Percentiles rank a stretch among this genome's conserved stretches.
These are phyloP conservation scores for Zoroaster sp. DNA, from an alignment of 53 echinoderm and acorn worm species.

Conservation along the genomic window DNA sequence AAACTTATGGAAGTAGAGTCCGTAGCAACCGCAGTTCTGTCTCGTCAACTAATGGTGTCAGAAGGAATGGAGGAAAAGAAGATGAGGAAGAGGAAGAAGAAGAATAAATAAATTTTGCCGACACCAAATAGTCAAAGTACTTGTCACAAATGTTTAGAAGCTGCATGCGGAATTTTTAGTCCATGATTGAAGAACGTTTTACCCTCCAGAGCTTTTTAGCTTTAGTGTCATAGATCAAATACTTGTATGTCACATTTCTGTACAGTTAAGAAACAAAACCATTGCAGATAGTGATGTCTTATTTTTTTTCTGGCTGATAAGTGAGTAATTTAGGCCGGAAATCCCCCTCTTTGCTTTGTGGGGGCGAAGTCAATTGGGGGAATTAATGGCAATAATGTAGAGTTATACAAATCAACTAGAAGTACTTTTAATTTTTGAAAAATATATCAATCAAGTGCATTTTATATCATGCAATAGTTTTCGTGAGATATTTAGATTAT, in stretches of 20 bases:
- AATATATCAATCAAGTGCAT: not conserved
- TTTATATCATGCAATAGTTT: conserved; percentile 44
- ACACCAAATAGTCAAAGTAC: not conserved
- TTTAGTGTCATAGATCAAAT: not conserved
- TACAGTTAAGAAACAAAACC: not conserved
- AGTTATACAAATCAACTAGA: not conserved
- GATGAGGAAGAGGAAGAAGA: conserved; percentile 10
- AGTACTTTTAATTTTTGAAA: conserved; percentile 4
- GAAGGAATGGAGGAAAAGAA: not conserved
- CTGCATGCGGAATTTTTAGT: too few species aligned
- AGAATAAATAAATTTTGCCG: not conserved
- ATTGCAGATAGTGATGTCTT: not conserved
- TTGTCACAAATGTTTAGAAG: not conserved
- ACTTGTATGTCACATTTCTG: not conserved
- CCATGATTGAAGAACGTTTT: not conserved
- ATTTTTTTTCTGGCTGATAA: not conserved
- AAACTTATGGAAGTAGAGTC: not conserved
- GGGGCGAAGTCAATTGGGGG: conserved; percentile 46
- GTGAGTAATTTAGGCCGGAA: conserved; percentile 23
- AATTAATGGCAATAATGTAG: conserved; percentile 14
- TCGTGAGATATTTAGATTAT: conserved; percentile 6
- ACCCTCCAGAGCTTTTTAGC: not conserved
- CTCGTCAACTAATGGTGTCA: not conserved
- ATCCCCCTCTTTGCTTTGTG: conserved; percentile 43
- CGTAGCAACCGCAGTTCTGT: conserved; percentile 38